phyloP scores from a whole-genome alignment of 2,113 vertebrate genomes.

The Daboia siamensis region DNA sequence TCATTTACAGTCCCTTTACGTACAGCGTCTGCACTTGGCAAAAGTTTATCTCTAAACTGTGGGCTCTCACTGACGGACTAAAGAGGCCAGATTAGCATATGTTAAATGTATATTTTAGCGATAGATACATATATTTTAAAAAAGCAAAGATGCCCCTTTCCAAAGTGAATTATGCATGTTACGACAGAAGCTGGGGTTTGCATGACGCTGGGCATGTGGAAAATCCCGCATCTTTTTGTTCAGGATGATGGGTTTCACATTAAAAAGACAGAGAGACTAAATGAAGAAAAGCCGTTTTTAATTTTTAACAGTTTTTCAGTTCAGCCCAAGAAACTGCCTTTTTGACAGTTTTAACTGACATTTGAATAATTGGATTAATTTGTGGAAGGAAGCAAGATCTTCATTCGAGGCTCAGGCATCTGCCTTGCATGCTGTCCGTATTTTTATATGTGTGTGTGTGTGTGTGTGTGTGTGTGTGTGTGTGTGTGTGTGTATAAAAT shows the following conservation, averaged over 20 bases:
- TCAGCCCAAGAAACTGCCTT: constrained; percentile 72
- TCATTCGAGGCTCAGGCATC: constrained; percentile 71
- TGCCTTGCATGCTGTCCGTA: constrained; percentile 41
- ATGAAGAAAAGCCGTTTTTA: constrained; percentile 85
- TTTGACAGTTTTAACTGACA: constrained; percentile 89
- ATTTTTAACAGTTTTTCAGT: constrained; percentile 82
- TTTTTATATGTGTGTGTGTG: constrained; percentile 14
- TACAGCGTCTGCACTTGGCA: constrained; percentile 78
- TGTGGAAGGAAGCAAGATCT: constrained; percentile 76
- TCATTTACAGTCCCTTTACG: constrained; percentile 94
- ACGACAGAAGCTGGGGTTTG: constrained; percentile 79
- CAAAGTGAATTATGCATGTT: constrained; percentile 93
- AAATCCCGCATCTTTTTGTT: constrained; percentile 95
- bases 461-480: no score
- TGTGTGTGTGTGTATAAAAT: background rate
- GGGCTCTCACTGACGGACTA: constrained; percentile 73
- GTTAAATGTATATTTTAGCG: constrained; percentile 95
- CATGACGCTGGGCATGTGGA: constrained; percentile 65
- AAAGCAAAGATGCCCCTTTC: constrained; percentile 76
- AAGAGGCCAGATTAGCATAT: constrained; percentile 86
- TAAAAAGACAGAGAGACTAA: constrained; percentile 88
- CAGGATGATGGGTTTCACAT: constrained; percentile 81
- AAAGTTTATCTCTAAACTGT: constrained; percentile 81
- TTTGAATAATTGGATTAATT: constrained; percentile 95
- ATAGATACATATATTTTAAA: constrained; percentile 50